phyloP scores from a whole-genome alignment of 2,888 invertebrate genomes.

The Pyrrhia umbra region DNA sequence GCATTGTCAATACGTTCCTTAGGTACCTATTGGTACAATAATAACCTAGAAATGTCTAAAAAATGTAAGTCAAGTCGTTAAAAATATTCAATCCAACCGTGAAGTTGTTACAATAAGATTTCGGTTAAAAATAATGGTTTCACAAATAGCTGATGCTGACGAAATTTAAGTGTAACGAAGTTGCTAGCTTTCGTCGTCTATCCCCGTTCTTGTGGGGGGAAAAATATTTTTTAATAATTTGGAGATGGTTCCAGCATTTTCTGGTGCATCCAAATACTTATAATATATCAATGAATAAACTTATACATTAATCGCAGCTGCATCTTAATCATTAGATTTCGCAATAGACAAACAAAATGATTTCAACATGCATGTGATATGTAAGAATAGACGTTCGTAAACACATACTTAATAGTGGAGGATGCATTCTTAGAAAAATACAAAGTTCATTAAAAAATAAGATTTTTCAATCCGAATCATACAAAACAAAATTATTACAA shows the following conservation, averaged over 20 bases:
- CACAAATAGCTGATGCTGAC: neutral
- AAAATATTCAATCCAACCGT: neutral
- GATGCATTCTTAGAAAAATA: no score
- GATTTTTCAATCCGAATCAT: slow-evolving; percentile 21
- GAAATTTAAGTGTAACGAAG: neutral
- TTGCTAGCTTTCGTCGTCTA: neutral
- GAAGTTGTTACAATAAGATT: neutral
- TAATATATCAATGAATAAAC: no score
- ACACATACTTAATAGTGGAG: no score
- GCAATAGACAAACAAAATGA: no score
- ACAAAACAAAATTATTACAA: slow-evolving; percentile 49
- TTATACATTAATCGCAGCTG: no score
- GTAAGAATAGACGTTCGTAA: no score
- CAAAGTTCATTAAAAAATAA: neutral
- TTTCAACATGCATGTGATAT: no score
- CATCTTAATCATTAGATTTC: no score
- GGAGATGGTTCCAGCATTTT: no score
- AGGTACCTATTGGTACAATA: neutral
- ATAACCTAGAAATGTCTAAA: neutral
- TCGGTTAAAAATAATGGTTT: neutral
- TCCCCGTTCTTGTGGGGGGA: no score
- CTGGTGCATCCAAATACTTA: no score
- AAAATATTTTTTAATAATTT: no score
- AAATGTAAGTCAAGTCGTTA: neutral
- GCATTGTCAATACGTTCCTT: neutral